Evolutionary conservation across 1,140 invertebrate species (phyloP).

Genomic region (Hyphantria cunea): DNA sequence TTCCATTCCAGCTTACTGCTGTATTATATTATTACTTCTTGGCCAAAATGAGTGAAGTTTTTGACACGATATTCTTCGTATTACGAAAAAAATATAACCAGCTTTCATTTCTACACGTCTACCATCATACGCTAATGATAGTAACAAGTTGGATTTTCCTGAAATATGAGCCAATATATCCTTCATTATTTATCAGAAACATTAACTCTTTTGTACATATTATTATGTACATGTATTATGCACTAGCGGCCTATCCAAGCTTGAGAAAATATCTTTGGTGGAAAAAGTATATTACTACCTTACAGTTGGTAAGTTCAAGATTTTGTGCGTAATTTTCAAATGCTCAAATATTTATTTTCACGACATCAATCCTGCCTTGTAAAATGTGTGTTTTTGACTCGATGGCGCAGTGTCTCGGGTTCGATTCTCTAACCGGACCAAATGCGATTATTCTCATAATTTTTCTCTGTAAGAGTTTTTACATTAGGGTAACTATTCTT

Average conservation of each 20-base stretch:
- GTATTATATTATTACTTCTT: conserved; percentile 78
- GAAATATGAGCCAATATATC: conserved; percentile 79
- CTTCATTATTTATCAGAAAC: conserved; percentile 78
- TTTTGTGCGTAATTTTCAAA: too few species aligned
- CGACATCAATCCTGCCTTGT: too few species aligned
- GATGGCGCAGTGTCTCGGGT: too few species aligned
- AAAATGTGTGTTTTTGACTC: too few species aligned
- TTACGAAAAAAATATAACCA: conserved; percentile 89
- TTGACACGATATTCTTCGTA: conserved; percentile 91
- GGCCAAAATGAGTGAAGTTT: conserved; percentile 84
- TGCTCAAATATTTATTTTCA: too few species aligned
- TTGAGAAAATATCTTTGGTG: conserved; percentile 93
- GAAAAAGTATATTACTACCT: conserved; percentile 92
- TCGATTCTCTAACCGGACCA: too few species aligned
- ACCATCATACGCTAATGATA: conserved; percentile 86
- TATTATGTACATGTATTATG: conserved; percentile 93
- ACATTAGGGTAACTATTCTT: too few species aligned
- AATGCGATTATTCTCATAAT: too few species aligned
- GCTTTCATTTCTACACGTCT: conserved; percentile 88
- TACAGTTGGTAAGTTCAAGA: conserved; percentile 86
- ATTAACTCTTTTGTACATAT: conserved; percentile 87
- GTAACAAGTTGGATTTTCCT: conserved; percentile 72
- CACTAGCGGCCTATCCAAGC: conserved; percentile 88
- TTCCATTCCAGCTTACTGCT: conserved; percentile 51
- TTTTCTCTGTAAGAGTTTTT: too few species aligned